Conservation (phyloP, 2,888 invertebrate genomes). For the Andrena praecox region DNA sequence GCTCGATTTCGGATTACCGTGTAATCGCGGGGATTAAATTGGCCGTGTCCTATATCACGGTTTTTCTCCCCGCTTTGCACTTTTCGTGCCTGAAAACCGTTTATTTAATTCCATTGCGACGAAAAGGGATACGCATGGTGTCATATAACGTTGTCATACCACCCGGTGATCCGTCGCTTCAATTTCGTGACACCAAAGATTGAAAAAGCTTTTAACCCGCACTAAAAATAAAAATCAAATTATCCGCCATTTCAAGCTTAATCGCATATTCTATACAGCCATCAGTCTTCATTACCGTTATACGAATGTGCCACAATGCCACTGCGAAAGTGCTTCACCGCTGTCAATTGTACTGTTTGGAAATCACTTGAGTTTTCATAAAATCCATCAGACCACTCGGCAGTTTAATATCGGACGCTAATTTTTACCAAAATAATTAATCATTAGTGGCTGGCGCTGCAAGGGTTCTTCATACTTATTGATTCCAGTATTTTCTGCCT, state of each 20-base stretch:
- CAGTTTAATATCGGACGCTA: no score
- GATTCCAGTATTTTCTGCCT: no score
- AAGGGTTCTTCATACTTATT: not conserved
- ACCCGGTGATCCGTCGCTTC: not conserved
- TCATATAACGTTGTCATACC: not conserved
- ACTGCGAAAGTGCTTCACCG: no score
- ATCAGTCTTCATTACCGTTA: no score
- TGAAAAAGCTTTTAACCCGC: not conserved
- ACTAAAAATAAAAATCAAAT: not conserved
- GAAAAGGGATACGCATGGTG: not conserved
- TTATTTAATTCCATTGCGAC: constrained; percentile 15
- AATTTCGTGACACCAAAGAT: not conserved
- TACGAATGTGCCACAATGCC: no score
- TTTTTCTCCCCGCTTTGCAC: constrained; percentile 13
- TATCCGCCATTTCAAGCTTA: not conserved
- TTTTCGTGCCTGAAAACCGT: not conserved
- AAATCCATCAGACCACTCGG: no score
- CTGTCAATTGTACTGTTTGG: no score
- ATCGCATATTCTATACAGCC: not conserved
- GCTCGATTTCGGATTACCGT: constrained; percentile 21
- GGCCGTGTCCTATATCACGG: constrained; percentile 11
- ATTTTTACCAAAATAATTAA: no score
- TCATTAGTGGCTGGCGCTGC: no score
- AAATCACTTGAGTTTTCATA: no score
- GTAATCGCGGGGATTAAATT: constrained; percentile 27